A percentile compares a stretch with the other conserved stretches of the same genome.
Evolutionary conservation across 2,113 vertebrate genomes (phyloP).

Genomic region (Bubo blakistoni): DNA sequence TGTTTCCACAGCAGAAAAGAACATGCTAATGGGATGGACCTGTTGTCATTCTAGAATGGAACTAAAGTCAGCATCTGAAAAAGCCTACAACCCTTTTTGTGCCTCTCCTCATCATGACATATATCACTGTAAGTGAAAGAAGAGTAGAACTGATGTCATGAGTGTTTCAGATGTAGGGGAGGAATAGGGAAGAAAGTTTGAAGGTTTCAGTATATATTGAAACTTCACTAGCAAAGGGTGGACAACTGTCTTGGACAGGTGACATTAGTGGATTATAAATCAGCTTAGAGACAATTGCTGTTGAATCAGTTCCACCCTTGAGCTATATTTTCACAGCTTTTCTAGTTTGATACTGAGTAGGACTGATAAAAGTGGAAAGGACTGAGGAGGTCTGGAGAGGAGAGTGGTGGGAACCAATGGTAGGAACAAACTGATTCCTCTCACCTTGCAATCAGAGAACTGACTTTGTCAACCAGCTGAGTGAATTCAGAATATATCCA

Average conservation of each 20-base stretch:
- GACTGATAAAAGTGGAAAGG: background rate
- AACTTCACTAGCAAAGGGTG: background rate
- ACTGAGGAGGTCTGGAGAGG: background rate
- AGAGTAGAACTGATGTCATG: background rate
- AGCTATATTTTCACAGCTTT: background rate
- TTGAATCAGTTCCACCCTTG: background rate
- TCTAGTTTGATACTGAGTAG: background rate
- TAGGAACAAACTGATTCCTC: background rate
- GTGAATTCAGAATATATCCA: background rate
- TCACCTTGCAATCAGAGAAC: background rate
- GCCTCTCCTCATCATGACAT: background rate
- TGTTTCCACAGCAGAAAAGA: background rate
- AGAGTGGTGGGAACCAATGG: background rate
- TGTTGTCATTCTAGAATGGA: background rate
- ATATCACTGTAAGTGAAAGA: background rate
- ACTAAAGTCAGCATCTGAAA: background rate
- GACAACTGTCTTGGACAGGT: background rate
- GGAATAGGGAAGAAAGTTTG: background rate
- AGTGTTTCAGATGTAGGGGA: background rate
- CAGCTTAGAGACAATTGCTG: background rate
- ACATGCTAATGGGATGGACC: background rate
- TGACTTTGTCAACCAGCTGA: background rate
- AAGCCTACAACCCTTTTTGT: background rate
- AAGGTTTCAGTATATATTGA: background rate
- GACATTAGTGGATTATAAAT: background rate